These are phyloP conservation scores for Lycopodina hypogea DNA, from an alignment of 37 sponge, comb jelly and placozoan genomes.

Conservation along the genomic window DNA sequence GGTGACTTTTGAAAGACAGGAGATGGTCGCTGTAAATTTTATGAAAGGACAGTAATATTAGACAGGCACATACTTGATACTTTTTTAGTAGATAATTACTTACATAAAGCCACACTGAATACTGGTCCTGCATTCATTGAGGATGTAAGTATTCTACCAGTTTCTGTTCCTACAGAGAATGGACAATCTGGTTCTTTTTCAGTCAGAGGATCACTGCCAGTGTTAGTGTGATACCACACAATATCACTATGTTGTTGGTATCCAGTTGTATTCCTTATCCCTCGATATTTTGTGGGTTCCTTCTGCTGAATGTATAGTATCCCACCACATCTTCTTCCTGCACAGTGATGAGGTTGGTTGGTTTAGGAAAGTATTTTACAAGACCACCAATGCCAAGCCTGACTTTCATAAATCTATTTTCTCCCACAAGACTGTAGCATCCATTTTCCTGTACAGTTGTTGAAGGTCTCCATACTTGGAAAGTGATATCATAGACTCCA, in stretches of 20 bases:
- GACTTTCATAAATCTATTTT: not conserved
- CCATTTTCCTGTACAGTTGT: not conserved
- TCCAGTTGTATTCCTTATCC: constrained; percentile 7
- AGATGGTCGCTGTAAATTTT: too few species aligned
- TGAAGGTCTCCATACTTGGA: constrained; percentile 55
- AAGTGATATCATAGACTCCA: not conserved
- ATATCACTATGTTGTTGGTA: not conserved
- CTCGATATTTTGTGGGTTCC: not conserved
- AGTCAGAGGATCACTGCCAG: too few species aligned
- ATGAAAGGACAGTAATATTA: too few species aligned
- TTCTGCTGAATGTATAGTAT: not conserved
- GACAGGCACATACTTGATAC: too few species aligned
- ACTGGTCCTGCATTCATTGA: constrained; percentile 1
- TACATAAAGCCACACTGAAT: not conserved
- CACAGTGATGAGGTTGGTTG: constrained; percentile 17
- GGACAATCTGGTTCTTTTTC: not conserved
- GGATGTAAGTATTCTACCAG: not conserved
- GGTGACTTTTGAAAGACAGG: too few species aligned
- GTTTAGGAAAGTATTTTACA: not conserved
- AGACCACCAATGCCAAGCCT: not conserved
- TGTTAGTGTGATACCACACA: constrained; percentile 15
- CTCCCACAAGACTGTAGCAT: constrained; percentile 20
- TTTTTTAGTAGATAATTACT: not conserved
- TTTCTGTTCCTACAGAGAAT: not conserved
- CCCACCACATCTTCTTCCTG: constrained; percentile 41